Evolutionary conservation across 2,888 invertebrate genomes (phyloP), one percentile per base, ranked within the genome.

Genomic region (Synergus japonicus): DNA sequence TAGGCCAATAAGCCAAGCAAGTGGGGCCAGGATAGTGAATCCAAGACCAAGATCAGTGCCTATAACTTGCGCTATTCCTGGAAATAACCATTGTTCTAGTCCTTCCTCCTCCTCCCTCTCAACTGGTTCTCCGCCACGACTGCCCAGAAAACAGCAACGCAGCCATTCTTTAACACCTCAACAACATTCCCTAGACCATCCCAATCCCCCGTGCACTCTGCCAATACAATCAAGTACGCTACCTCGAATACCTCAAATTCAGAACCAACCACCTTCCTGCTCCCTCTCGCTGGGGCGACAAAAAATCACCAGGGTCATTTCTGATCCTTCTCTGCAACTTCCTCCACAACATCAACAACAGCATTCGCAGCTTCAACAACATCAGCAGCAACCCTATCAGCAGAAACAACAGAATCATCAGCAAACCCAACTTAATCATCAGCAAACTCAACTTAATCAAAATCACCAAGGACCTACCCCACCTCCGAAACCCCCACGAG

Each of bases 1-100:
- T 22, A 97, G 97, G 89, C 96, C 97, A 0, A 96, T 98, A 89
- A 98, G 98, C 1, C 95, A 95, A 8, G 96, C 96, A 0, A 98
- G 98, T 1, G 97, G 97, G 0, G 98, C 98, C 0, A 94, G 96
- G 77, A 97, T 98, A 81, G 95, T 96, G 86, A 96, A 95, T 82
- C 98, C 98, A 0, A 95, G 97, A 83, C 97, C 97, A 87, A 94
- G 98, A 81, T 94, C 95, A 88, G 95, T 96, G 86, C 97, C 97
- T 0, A 92, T 97, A 4, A 93, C 93, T 83, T 89, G 87, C 12
- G 85, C 87, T 4, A 85, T 85, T n/a, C 86, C 86, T 82, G 88
- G 80, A 64, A 86, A 79, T 81, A 89, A 87, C 64, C 90, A 91
- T 84, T 92, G 88, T 81, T 92, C 92, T 83, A 93, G 93, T 86